phyloP scores from a whole-genome alignment of 92 coral and sea anemone genomes.

The Palythoa grandis region DNA sequence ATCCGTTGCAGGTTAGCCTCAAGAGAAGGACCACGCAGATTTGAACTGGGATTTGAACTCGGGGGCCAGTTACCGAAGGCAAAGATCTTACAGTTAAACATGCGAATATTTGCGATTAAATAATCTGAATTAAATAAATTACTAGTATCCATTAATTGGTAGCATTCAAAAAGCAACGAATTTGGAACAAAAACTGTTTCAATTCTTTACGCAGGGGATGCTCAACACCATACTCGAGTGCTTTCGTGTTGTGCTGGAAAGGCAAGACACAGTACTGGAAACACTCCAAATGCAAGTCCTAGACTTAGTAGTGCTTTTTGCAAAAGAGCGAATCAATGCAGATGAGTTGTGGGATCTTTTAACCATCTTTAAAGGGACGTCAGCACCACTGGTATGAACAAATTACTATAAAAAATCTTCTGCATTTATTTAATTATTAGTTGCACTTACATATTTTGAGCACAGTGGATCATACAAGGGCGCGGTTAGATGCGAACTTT shows the following conservation, averaged over 20 bases:
- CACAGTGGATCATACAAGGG: not conserved
- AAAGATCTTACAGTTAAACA: no score
- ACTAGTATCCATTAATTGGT: no score
- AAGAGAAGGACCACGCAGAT: no score
- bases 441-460: not conserved
- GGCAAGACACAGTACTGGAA: constrained; percentile 43
- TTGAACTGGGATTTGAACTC: no score
- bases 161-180: not conserved
- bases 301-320: constrained; percentile 78
- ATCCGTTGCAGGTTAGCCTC: no score
- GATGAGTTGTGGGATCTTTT: constrained; percentile 82
- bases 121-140: no score
- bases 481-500: no score
- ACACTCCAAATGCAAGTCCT: constrained; percentile 59
- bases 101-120: no score
- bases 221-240: constrained; percentile 64
- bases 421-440: not conserved
- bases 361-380: constrained; percentile 58
- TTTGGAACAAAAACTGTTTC: not conserved
- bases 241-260: constrained; percentile 57
- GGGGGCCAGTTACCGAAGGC: no score
- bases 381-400: constrained; percentile 76
- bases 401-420: not conserved
- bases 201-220: constrained; percentile 52
- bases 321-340: constrained; percentile 73